Conservation (phyloP, 1,140 invertebrate genomes). For the Lethocerus indicus region DNA sequence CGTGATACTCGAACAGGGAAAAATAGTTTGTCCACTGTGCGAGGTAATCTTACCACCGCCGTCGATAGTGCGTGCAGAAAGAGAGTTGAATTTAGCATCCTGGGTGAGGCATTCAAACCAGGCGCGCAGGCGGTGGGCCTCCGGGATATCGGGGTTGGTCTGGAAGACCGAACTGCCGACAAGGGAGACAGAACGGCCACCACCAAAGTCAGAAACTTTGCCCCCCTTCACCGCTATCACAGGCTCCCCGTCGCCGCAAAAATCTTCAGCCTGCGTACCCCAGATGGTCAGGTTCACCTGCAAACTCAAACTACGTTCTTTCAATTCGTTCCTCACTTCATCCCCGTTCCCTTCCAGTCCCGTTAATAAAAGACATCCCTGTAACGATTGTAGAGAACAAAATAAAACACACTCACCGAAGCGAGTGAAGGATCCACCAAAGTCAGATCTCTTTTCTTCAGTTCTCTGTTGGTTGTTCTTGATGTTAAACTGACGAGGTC, state of each 20-base stretch:
- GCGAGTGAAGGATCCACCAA: conserved; percentile 73
- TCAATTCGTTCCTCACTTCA: neutral
- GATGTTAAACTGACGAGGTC: conserved; percentile 58
- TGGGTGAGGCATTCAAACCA: conserved; percentile 60
- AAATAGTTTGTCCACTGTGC: no score
- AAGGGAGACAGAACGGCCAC: conserved; percentile 46
- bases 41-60: no score
- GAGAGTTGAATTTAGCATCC: conserved; percentile 40
- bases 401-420: conserved; percentile 37
- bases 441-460: conserved; percentile 77
- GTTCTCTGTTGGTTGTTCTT: conserved; percentile 55
- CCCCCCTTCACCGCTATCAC: conserved; percentile 70
- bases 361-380: neutral
- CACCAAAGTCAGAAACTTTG: conserved; percentile 50
- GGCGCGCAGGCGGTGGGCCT: conserved; percentile 67
- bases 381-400: neutral
- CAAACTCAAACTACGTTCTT: conserved; percentile 9
- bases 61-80: conserved; percentile 45
- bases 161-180: conserved; percentile 40
- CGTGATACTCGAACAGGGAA: no score
- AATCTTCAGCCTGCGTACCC: conserved; percentile 68
- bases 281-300: conserved; percentile 53
- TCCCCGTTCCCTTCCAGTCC: neutral
- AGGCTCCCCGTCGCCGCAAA: conserved; percentile 55
- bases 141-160: conserved; percentile 76